Evolutionary conservation across 2,797 vertebrate genomes (phyloP), one percentile per base, ranked within the genome.

Genomic region (Acropternis orthonyx): DNA sequence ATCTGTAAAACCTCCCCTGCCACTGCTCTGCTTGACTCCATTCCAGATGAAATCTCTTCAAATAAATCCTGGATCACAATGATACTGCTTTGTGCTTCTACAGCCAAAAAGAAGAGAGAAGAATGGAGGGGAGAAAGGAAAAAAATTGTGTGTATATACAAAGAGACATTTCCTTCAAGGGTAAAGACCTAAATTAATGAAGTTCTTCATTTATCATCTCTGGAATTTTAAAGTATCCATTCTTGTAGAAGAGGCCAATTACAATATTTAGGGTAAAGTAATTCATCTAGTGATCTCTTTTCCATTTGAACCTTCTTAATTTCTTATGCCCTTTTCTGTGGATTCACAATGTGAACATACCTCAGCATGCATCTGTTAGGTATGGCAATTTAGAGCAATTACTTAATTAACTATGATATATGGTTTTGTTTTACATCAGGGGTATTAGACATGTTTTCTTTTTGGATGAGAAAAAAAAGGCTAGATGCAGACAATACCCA

Each of bases 21-120:
- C 73, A 97, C 93, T 89, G 83, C 97, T 95, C 97, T 92, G 96
- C 95, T 98, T 96, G 97, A 98, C 95, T 97, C 96, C 97, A 93
- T 98, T 97, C 97, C 97, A 98, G 97, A 97, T 97, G 97, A 98
- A 97, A 97, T 97, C 93, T 96, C 95, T 97, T 98, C 95, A 97
- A 97, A 97, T 95, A 97, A 98, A 97, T 96, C 96, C 96, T 93
- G 95, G 93, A 97, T 97, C 97, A 97, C 95, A 96, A 86, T 72
- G 93, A 96, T 96, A 91, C 81, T 95, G 81, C 89, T 95, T 95
- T 97, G 95, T 97, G 91, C 91, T 73, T 95, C 93, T 92, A 90
- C 76, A 96, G 95, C 92, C 88, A 92, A 84, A 93, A 81, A 69
- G 39, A 86, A 68, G 54, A 78, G 68, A 94, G 27, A 46, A 84